Percentiles rank a stretch among this genome's conserved stretches.
phyloP scores from a whole-genome alignment of 1,140 invertebrate species.

The Kradibia gibbosae region DNA sequence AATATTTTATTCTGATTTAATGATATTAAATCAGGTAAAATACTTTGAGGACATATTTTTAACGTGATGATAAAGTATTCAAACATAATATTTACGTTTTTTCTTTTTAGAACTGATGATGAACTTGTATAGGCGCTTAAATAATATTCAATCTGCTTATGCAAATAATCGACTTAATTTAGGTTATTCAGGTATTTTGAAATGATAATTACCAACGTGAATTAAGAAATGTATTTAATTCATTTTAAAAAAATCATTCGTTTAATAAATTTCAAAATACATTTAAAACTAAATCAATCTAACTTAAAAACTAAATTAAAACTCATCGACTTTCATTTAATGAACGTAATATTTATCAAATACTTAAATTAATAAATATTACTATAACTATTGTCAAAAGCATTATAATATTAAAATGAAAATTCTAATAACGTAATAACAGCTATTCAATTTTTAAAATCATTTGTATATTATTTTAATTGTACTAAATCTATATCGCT shows the following conservation, averaged over 20 bases:
- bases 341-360: background rate
- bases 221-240: slow-evolving; percentile 1
- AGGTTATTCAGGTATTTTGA: slow-evolving; percentile 34
- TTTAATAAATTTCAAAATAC: background rate
- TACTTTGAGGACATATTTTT: background rate
- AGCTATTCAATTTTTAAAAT: too few species aligned
- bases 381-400: too few species aligned
- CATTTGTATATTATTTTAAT: too few species aligned
- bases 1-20: too few species aligned
- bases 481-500: too few species aligned
- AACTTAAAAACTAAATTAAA: background rate
- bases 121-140: slow-evolving; percentile 18
- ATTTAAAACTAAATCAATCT: too few species aligned
- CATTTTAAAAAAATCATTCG: background rate
- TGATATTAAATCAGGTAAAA: too few species aligned
- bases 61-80: background rate
- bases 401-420: too few species aligned
- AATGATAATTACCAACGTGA: background rate
- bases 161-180: slow-evolving; percentile 30
- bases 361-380: background rate
- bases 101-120: slow-evolving; percentile 40
- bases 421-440: too few species aligned
- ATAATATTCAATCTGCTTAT: slow-evolving; percentile 27
- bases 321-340: background rate
- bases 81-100: slow-evolving; percentile 8